These are phyloP conservation scores for Rhamnusium bicolor DNA, from an alignment of 2,888 invertebrate genomes.

Conservation along the genomic window DNA sequence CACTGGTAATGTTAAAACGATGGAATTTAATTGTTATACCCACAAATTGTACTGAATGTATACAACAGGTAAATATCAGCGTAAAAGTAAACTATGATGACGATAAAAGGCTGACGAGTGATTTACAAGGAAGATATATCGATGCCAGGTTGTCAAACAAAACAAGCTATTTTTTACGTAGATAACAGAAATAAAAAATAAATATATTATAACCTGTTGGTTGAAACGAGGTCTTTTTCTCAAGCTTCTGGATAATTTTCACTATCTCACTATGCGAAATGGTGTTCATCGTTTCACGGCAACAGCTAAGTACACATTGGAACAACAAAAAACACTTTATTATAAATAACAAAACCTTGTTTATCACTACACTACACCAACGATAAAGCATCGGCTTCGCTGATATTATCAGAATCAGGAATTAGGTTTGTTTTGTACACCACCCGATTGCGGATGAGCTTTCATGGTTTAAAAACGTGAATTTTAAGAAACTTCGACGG, in stretches of 20 bases:
- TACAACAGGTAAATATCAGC: no score
- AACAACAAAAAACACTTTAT: conserved; percentile 36
- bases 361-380: conserved; percentile 42
- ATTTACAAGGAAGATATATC: background rate
- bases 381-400: conserved; percentile 45
- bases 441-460: background rate
- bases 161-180: background rate
- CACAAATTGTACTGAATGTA: no score
- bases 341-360: conserved; percentile 41
- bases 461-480: background rate
- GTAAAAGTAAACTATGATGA: background rate
- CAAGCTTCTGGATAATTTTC: conserved; percentile 49
- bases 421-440: background rate
- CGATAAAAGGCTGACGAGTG: background rate
- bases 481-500: background rate
- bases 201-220: conserved; percentile 43
- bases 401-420: background rate
- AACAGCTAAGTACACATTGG: conserved; percentile 44
- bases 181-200: background rate
- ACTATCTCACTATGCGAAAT: conserved; percentile 49
- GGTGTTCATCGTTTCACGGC: conserved; percentile 46
- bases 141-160: background rate
- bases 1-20: no score
- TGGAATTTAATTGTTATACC: no score
- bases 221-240: conserved; percentile 43